Conservation (phyloP, 2,888 invertebrate genomes). For the Drosophila atripex region DNA sequence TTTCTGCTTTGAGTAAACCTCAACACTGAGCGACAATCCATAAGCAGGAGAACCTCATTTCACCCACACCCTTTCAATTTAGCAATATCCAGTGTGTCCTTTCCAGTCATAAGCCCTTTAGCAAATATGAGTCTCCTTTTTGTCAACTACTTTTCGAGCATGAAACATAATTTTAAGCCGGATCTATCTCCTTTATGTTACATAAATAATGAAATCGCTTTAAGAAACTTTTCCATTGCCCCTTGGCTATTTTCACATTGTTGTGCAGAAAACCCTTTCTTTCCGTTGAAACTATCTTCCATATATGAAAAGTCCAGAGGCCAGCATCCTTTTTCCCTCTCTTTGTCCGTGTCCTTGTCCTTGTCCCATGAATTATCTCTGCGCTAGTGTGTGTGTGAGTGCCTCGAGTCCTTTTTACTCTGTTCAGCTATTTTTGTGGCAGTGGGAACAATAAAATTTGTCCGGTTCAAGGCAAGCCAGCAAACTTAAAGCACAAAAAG, state of each 20-base stretch:
- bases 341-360: slow-evolving; percentile 42
- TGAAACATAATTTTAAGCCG: slow-evolving; percentile 48
- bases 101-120: slow-evolving; percentile 7
- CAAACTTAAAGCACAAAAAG: slow-evolving; percentile 15
- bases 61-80: too few relatives aligned
- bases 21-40: not conserved
- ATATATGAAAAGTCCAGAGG: slow-evolving; percentile 20
- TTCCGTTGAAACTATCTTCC: slow-evolving; percentile 24
- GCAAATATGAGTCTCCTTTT: slow-evolving; percentile 18
- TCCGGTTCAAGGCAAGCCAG: slow-evolving; percentile 9
- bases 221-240: slow-evolving; percentile 58
- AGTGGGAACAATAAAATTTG: slow-evolving; percentile 27
- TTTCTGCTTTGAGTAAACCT: not conserved
- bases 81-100: slow-evolving; percentile 2
- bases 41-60: too few relatives aligned
- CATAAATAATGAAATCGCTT: slow-evolving; percentile 73
- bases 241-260: slow-evolving; percentile 49
- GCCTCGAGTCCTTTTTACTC: slow-evolving; percentile 33
- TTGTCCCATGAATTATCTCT: slow-evolving; percentile 50
- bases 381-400: slow-evolving; percentile 9
- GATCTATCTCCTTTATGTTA: slow-evolving; percentile 42
- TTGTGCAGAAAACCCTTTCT: slow-evolving; percentile 22
- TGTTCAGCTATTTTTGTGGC: slow-evolving; percentile 36
- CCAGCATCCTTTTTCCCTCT: slow-evolving; percentile 6
- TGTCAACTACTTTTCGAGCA: slow-evolving; percentile 14